Evolutionary conservation across 2,888 invertebrate genomes (phyloP).

Genomic region (Syrista parreyssii): DNA sequence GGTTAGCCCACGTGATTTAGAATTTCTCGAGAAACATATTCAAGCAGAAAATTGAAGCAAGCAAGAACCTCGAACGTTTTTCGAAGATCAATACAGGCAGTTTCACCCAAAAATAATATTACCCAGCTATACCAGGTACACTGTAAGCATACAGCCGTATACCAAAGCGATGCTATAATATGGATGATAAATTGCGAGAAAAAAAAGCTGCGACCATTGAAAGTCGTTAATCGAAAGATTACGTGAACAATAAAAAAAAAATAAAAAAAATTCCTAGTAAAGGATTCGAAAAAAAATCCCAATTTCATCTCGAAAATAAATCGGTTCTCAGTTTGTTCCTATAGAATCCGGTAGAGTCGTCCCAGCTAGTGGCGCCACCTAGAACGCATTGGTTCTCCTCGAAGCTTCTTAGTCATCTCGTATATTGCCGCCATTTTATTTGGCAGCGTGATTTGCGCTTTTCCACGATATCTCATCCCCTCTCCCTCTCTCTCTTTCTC

Average conservation of each 20-base stretch:
- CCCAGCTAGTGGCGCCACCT: constrained; percentile 36
- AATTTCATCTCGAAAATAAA: neutral
- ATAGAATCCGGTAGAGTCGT: neutral
- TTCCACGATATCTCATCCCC: constrained; percentile 1
- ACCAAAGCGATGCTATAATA: neutral
- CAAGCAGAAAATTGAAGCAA: neutral
- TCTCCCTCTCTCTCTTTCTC: neutral
- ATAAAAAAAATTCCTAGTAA: neutral
- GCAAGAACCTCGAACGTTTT: neutral
- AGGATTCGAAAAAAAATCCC: neutral
- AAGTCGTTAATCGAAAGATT: neutral
- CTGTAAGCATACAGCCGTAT: neutral
- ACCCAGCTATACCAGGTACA: neutral
- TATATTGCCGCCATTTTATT: constrained; percentile 47
- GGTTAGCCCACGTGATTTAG: neutral
- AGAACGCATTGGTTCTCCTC: constrained; percentile 12
- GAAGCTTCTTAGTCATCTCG: constrained; percentile 11
- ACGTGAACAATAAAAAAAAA: neutral
- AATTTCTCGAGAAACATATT: neutral
- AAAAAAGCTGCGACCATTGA: neutral
- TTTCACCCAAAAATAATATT: neutral
- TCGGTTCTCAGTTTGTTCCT: neutral
- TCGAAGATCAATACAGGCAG: neutral
- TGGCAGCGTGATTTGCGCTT: constrained; percentile 31
- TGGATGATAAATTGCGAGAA: neutral